Base-by-base conservation (phyloP, 2,113 vertebrate genomes). In the Phylloscopus trochiloides region DNA sequence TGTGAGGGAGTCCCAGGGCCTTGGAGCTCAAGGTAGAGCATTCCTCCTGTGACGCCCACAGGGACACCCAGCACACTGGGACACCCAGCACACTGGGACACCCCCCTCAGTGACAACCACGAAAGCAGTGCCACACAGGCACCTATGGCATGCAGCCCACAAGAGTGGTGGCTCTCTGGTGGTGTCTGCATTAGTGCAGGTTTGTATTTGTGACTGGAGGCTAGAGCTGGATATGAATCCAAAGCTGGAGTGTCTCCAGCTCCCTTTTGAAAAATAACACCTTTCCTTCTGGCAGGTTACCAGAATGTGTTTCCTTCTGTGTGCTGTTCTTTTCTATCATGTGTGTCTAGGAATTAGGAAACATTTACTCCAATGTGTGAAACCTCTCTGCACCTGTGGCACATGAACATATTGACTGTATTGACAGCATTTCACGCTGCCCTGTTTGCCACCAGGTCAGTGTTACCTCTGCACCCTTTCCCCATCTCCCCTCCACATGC, bases 401-500 rank as follows among this genome's bases (percentile, higher is more conserved):
- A 73, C 6, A 6, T 32, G 80, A 76, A 48, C 47, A 26, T n/a
- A 31, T n/a, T 79, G 38, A 26, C 43, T 77, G 12, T 24, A 40
- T 12, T 55, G 71, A 47, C 63, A 57, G 42, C 21, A n/a, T 62
- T 90, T 67, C 40, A 59, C 5, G 5, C 4, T 28, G 62, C 21
- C 2, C 0, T 40, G 20, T 38, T 57, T 3, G 1, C 45, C 58
- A 59, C 22, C 1, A 3, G 14, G 47, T 25, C 17, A 2, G 1
- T 28, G 55, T 32, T 36, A 40, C 22, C 21, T 67, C 50, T 78
- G 24, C 11, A 62, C 31, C 32, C 36, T 76, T 92, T 78, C 66
- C 29, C 48, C 50, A 40, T 74, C 62, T 87, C 24, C 38, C 10
- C 22, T 78, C 32, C 38, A 14, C 21, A 24, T 54, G 42, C 57